Evolutionary conservation across 1,140 invertebrate genomes (phyloP).

Genomic region (Stegodyphus mimosarum): DNA sequence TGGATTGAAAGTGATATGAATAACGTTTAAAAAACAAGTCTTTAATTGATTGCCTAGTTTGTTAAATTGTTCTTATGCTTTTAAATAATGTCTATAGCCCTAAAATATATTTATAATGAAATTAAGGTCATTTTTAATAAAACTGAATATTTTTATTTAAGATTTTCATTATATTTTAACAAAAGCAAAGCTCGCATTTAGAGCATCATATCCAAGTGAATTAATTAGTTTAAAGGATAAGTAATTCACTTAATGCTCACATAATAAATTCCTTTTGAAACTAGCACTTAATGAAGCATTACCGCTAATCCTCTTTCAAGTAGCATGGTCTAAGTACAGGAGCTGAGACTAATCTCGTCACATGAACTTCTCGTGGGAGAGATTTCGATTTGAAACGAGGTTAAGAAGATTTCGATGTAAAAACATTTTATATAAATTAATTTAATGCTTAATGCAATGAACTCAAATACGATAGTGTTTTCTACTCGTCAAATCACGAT

Average conservation of each 20-base stretch:
- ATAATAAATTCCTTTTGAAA: constrained; percentile 15
- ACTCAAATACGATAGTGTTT: too few relatives aligned
- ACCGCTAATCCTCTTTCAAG: neutral
- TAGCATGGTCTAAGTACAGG: neutral
- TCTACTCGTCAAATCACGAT: too few relatives aligned
- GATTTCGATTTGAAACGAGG: neutral
- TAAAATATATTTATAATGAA: too few relatives aligned
- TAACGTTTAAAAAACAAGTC: too few relatives aligned
- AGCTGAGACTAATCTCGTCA: neutral
- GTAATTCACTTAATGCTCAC: constrained; percentile 6
- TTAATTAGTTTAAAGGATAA: constrained; percentile 1
- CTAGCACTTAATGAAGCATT: constrained; percentile 4
- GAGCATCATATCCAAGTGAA: neutral
- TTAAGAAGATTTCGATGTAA: neutral
- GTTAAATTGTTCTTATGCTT: too few relatives aligned
- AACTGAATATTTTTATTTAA: too few relatives aligned
- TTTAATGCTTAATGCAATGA: neutral
- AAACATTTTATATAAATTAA: neutral
- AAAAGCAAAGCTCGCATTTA: constrained; percentile 2
- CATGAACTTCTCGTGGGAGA: neutral
- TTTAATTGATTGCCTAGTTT: too few relatives aligned
- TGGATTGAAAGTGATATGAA: too few relatives aligned
- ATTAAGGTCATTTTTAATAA: too few relatives aligned
- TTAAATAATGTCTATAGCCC: too few relatives aligned
- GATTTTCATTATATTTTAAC: neutral